These are phyloP conservation scores for Marisa cornuarietis DNA, from an alignment of 1,140 invertebrate genomes.

Conservation along the genomic window DNA sequence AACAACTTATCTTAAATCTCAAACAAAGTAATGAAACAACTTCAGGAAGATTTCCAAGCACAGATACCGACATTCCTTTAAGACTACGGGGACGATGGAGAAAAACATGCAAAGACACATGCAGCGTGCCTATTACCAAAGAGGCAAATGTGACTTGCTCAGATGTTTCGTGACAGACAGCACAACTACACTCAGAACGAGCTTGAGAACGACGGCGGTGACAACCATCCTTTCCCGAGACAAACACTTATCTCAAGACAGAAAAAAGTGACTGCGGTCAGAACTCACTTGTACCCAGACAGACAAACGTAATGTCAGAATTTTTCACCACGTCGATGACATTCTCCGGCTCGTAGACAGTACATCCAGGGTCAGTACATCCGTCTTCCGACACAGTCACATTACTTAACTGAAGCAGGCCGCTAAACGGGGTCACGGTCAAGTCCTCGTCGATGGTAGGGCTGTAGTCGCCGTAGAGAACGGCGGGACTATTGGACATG, in stretches of 20 bases:
- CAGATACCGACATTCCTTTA: too few species aligned
- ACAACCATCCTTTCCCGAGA: too few species aligned
- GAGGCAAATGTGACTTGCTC: too few species aligned
- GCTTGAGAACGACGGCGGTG: too few species aligned
- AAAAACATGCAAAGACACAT: too few species aligned
- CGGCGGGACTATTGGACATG: conserved; percentile 43
- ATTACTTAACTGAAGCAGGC: conserved; percentile 28
- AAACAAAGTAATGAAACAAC: too few species aligned
- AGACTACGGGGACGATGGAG: too few species aligned
- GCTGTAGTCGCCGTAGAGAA: conserved; percentile 47
- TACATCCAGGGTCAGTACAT: conserved; percentile 38
- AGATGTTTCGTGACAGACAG: too few species aligned
- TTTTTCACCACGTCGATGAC: conserved; percentile 43
- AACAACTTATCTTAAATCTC: too few species aligned
- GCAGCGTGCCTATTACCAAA: too few species aligned
- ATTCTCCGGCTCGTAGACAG: conserved; percentile 36
- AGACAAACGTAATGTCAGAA: conserved; percentile 56
- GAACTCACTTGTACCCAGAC: conserved; percentile 61
- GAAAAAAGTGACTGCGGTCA: not conserved
- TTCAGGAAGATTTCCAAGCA: too few species aligned
- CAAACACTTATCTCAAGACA: not conserved
- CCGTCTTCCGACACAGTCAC: conserved; percentile 26
- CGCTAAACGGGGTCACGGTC: conserved; percentile 39
- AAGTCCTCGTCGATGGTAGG: conserved; percentile 32
- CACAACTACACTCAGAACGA: too few species aligned